A percentile compares a stretch with the other conserved stretches of the same genome.
phyloP scores from a whole-genome alignment of 1,140 invertebrate species.

The Acromyrmex echinatior region DNA sequence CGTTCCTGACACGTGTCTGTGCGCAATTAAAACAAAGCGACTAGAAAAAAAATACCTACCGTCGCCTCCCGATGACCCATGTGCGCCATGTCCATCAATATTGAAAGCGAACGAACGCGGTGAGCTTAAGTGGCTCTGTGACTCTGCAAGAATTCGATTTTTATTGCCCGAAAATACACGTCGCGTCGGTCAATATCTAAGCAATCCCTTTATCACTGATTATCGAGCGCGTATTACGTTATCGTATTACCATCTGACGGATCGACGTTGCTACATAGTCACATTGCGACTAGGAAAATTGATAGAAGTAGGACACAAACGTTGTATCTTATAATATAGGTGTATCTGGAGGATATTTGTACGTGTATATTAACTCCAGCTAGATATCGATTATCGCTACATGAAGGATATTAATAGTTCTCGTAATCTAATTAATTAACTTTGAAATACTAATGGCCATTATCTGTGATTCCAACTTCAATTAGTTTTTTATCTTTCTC shows the following conservation, averaged over 20 bases:
- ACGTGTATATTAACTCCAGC: background rate
- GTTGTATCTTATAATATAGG: background rate
- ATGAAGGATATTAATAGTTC: constrained; percentile 7
- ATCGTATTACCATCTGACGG: background rate
- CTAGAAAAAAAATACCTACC: constrained; percentile 53
- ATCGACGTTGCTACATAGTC: background rate
- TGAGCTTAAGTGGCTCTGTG: constrained; percentile 78
- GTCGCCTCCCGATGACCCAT: constrained; percentile 22
- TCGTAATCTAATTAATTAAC: constrained; percentile 37
- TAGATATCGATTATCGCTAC: constrained; percentile 23
- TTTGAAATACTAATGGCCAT: background rate
- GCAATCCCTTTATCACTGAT: constrained; percentile 44
- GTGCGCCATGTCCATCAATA: background rate
- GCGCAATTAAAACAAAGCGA: constrained; percentile 64
- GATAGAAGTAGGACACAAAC: constrained; percentile 8
- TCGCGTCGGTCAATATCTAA: background rate
- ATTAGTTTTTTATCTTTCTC: background rate
- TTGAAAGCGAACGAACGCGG: background rate
- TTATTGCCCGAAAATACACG: constrained; percentile 69
- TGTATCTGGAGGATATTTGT: background rate
- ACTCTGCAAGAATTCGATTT: constrained; percentile 83
- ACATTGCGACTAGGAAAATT: background rate
- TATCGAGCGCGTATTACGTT: constrained; percentile 23
- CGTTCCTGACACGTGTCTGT: constrained; percentile 81
- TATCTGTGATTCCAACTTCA: background rate